Evolutionary conservation across 1,140 invertebrate species (phyloP).

Genomic region (Galendromus occidentalis): DNA sequence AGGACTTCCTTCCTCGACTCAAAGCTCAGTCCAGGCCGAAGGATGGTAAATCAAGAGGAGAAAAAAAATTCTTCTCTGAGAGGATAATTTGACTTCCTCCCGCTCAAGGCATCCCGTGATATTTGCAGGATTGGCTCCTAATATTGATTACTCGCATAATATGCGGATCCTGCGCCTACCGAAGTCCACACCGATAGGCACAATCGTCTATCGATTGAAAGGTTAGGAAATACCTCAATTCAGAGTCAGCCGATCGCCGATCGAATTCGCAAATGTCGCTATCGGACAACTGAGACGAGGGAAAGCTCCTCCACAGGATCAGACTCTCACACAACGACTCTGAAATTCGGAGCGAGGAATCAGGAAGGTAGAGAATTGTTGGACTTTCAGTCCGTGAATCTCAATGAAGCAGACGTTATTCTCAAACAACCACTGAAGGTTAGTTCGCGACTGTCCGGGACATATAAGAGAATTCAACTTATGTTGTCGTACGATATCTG

Average conservation of each 20-base stretch:
- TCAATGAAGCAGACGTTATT: conserved; percentile 20
- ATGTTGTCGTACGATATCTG: conserved; percentile 8
- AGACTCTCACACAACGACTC: conserved; percentile 13
- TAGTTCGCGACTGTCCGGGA: too few relatives aligned
- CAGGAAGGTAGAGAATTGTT: conserved; percentile 17
- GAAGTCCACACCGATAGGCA: conserved; percentile 23
- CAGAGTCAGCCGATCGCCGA: too few relatives aligned
- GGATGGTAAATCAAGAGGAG: too few relatives aligned
- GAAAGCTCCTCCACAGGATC: too few relatives aligned
- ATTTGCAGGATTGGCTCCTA: conserved; percentile 19
- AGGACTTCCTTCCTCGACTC: too few relatives aligned
- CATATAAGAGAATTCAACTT: too few relatives aligned
- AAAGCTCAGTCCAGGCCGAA: too few relatives aligned
- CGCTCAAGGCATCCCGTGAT: too few relatives aligned
- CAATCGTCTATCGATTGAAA: conserved; percentile 60
- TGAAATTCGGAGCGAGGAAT: conserved; percentile 17
- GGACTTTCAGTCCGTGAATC: conserved; percentile 17
- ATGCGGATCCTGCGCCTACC: conserved; percentile 22
- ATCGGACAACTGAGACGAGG: too few relatives aligned
- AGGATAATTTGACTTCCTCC: too few relatives aligned
- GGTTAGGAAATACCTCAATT: conserved; percentile 68
- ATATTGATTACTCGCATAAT: conserved; percentile 22
- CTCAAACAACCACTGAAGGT: conserved; percentile 19
- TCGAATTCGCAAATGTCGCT: too few relatives aligned
- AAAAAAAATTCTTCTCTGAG: too few relatives aligned